A percentile compares a stretch with the other conserved stretches of the same genome.
phyloP scores from a whole-genome alignment of 2,888 invertebrate genomes.

The Drosophila yooni region DNA sequence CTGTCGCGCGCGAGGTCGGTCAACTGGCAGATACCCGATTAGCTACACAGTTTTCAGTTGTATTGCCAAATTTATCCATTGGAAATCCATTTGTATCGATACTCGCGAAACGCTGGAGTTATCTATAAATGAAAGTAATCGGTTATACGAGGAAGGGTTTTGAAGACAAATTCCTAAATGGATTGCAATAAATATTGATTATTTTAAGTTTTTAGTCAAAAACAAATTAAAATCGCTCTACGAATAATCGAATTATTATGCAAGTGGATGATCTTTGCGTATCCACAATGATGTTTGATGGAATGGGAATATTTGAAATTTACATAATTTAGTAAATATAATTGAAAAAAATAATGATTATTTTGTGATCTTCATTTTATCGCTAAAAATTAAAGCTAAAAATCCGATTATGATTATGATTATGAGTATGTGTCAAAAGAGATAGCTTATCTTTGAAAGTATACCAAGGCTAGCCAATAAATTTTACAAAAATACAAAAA shows the following conservation, averaged over 20 bases:
- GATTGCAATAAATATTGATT: neutral
- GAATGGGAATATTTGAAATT: no score
- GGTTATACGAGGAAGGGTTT: neutral
- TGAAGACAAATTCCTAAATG: neutral
- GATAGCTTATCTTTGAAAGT: neutral
- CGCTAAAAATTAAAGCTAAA: neutral
- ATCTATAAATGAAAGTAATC: neutral
- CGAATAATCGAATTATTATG: no score
- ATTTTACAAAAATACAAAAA: neutral
- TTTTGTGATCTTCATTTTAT: neutral
- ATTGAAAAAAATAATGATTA: neutral
- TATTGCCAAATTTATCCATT: neutral
- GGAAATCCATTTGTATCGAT: neutral
- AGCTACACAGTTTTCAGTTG: neutral
- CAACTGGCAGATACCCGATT: neutral
- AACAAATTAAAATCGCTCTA: no score
- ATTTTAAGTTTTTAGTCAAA: neutral
- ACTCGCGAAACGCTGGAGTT: neutral
- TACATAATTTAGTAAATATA: no score
- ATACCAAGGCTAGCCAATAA: neutral
- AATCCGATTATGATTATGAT: neutral
- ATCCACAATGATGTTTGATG: no score
- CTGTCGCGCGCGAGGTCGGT: neutral
- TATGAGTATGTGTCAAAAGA: no score
- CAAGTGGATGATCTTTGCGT: neutral